Conservation (phyloP, 2,113 vertebrate species). For the Mus musculus region GRCm39 chr4:54378001-54378500, state of each 20-base stretch:
- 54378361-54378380: background rate
- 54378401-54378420: constrained; percentile 4
- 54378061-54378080: background rate
- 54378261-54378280: background rate
- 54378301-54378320: background rate
- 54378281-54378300: background rate
- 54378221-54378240: background rate
- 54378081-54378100: background rate
- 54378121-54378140: background rate
- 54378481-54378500: background rate
- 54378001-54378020: background rate
- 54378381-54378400: background rate
- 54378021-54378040: background rate
- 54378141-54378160: background rate
- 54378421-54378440: background rate
- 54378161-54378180: background rate
- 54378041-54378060: background rate
- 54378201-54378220: background rate
- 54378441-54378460: background rate
- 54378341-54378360: background rate
- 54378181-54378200: background rate
- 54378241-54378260: background rate
- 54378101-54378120: background rate
- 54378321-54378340: background rate
- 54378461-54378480: background rate